Evolutionary conservation across 2,797 vertebrate genomes (phyloP).

Genomic region (Petrocephalus sullivani): DNA sequence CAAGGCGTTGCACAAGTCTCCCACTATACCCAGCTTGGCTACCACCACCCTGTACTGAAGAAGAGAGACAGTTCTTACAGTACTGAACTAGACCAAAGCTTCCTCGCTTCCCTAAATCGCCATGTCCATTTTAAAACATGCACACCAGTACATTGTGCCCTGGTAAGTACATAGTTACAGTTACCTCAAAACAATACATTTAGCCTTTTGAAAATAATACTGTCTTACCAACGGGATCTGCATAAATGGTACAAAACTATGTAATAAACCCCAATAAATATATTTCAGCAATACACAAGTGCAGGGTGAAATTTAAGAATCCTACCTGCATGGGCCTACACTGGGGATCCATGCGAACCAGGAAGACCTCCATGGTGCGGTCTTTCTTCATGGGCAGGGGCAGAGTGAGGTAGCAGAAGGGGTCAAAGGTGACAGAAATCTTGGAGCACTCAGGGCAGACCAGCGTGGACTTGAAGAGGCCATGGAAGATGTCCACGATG

Average conservation of each 20-base stretch:
- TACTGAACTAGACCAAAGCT: not conserved
- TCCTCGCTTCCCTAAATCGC: not conserved
- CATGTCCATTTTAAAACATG: not conserved
- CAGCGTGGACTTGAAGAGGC: slow-evolving; percentile 86
- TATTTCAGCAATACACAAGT: not conserved
- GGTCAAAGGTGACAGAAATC: slow-evolving; percentile 87
- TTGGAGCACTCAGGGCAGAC: slow-evolving; percentile 86
- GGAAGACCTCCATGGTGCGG: slow-evolving; percentile 80
- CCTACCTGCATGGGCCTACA: slow-evolving; percentile 80
- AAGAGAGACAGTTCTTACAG: slow-evolving; percentile 14
- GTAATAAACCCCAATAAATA: not conserved
- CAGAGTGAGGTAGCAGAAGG: slow-evolving; percentile 90
- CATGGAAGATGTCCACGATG: slow-evolving; percentile 87
- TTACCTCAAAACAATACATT: not conserved
- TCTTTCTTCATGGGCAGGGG: slow-evolving; percentile 89
- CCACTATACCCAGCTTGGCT: slow-evolving; percentile 81
- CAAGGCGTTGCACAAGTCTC: slow-evolving; percentile 82
- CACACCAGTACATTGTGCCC: not conserved
- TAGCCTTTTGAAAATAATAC: not conserved
- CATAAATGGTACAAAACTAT: not conserved
- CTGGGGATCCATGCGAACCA: slow-evolving; percentile 80
- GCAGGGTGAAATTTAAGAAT: not conserved
- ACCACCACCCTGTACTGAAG: slow-evolving; percentile 82
- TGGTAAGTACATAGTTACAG: not conserved
- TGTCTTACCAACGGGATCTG: not conserved